Percentiles rank a stretch among this genome's conserved stretches.
These are phyloP conservation scores for Pemphigus obesinymphae DNA, from an alignment of 1,140 invertebrate species.

Conservation along the genomic window DNA sequence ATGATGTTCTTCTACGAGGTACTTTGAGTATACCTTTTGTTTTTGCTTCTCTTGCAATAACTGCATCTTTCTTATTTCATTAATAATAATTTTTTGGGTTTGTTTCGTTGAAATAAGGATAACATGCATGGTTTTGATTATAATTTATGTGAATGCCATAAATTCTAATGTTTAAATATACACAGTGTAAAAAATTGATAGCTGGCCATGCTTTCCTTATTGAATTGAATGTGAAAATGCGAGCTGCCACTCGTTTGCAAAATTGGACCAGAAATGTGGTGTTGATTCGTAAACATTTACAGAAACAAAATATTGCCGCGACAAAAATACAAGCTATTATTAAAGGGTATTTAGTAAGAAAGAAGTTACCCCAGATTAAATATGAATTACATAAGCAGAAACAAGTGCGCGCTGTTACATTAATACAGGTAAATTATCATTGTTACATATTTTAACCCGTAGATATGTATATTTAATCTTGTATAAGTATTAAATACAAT, in stretches of 20 bases:
- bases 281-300: constrained; percentile 7
- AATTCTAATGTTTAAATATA: not conserved
- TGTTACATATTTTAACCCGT: not conserved
- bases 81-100: not conserved
- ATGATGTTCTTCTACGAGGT: not conserved
- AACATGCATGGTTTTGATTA: no score
- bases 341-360: not conserved
- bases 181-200: not conserved
- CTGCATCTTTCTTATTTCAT: no score
- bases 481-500: no score
- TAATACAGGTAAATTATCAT: constrained; percentile 1
- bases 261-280: not conserved
- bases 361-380: not conserved
- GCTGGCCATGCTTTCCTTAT: not conserved
- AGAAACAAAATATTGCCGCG: constrained; percentile 7
- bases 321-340: constrained; percentile 2
- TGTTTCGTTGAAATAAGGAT: not conserved
- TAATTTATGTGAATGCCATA: not conserved
- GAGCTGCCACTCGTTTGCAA: not conserved
- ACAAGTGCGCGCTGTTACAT: not conserved
- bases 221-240: constrained; percentile 13
- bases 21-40: not conserved
- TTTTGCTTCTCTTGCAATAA: not conserved
- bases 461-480: not conserved
- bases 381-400: not conserved